Evolutionary conservation across 2,888 invertebrate genomes (phyloP), one percentile per base, ranked within the genome.

Genomic region (Disparrhopalites patrizii): DNA sequence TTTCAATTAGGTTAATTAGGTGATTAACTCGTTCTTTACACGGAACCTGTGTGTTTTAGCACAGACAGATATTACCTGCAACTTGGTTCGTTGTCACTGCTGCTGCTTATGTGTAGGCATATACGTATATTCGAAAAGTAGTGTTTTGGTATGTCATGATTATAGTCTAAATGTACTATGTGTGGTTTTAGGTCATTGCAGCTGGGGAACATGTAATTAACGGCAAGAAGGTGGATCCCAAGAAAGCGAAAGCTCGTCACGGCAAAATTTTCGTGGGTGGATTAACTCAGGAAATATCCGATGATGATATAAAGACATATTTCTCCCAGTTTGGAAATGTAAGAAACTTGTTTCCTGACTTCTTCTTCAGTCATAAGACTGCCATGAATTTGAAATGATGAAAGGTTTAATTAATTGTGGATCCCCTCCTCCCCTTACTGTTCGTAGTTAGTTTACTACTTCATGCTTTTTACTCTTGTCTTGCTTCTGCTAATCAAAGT

Each of bases 211-310:
- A 68, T 30, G 51, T 61, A 13, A 68, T 68, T 25, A 93, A 95
- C 81, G 91, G 91, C 78, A 94, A 95, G 80, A 93, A 93, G 81
- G 93, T 96, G 72, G 94, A 96, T 80, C 93, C 96, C 52, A 94
- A 96, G 81, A 91, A 93, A 80, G 94, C 95, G 0, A 95, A 95
- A 81, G 94, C 96, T 0, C 84, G 93, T 75, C 92, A 93, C 77
- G 93, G 93, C 57, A 97, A 97, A 82, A 93, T 97, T 76, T 97
- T 97, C 81, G 95, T 96, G 69, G 96, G 96, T 52, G 96, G 96
- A 69, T 85, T 97, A 70, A 92, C 93, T 76, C 89, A 91, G 77
- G 93, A 93, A 81, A 86, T 94, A 71, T 86, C 91, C 69, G 96
- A 97, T 81, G 92, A 93, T 77, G 94, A 95, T 80, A 94, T 97